Percentiles rank a stretch among this genome's conserved stretches.
These are phyloP conservation scores for Lanius ludovicianus DNA, from an alignment of 2,113 vertebrate species.

Conservation along the genomic window DNA sequence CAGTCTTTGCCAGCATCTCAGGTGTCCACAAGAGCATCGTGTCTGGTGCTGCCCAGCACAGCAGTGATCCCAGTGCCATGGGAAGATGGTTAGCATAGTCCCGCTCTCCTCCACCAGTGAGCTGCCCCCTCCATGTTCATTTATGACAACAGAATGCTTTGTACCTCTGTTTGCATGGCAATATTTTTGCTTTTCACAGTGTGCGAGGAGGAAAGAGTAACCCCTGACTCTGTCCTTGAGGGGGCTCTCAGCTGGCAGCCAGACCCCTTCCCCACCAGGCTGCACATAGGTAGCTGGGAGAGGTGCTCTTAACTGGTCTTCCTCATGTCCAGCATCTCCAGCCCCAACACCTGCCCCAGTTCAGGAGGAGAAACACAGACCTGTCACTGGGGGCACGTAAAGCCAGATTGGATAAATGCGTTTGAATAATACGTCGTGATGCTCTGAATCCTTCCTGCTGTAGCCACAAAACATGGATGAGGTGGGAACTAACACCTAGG, in stretches of 20 bases:
- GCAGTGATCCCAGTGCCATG: background rate
- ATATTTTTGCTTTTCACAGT: background rate
- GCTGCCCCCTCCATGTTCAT: background rate
- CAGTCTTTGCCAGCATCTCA: background rate
- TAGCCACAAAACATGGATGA: background rate
- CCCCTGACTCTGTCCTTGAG: background rate
- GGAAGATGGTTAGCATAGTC: background rate
- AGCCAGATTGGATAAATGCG: background rate
- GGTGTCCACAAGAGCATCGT: accelerated
- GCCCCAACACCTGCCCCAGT: background rate
- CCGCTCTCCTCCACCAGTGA: background rate
- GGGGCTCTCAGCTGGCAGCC: background rate
- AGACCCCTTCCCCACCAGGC: background rate
- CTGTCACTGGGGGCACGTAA: background rate
- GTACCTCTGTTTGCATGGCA: background rate
- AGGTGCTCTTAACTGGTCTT: background rate
- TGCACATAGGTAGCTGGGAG: background rate
- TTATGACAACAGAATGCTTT: background rate
- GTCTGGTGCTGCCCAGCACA: background rate
- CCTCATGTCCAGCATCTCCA: background rate
- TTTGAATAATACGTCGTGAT: background rate
- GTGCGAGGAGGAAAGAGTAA: background rate
- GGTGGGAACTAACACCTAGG: background rate
- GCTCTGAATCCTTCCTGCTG: background rate
- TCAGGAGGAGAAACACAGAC: background rate